Conservation (phyloP, 2,888 invertebrate species). For the Malacosoma neustria region DNA sequence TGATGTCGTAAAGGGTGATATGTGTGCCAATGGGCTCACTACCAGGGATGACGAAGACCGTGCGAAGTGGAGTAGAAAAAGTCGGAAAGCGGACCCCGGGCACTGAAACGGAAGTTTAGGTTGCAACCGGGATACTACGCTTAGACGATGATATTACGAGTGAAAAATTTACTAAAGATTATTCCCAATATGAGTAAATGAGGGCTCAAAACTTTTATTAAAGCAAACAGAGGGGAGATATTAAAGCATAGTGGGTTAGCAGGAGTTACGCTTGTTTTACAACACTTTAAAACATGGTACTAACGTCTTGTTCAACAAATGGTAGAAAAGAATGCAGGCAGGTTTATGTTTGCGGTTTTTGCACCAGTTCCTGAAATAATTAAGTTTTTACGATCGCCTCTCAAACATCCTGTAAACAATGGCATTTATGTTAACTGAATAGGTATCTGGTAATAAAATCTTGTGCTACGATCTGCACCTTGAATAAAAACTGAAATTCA, state of each 20-base stretch:
- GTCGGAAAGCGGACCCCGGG: no score
- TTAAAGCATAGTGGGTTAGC: slow-evolving; percentile 26
- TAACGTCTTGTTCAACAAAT: slow-evolving; percentile 45
- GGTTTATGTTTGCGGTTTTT: slow-evolving; percentile 56
- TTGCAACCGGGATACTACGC: no score
- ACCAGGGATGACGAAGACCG: no score
- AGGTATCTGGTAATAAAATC: slow-evolving; percentile 30
- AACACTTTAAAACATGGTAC: slow-evolving; percentile 68
- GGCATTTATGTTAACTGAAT: slow-evolving; percentile 34
- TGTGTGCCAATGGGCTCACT: no score
- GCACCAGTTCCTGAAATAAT: slow-evolving; percentile 60
- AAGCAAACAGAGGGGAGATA: slow-evolving; percentile 28
- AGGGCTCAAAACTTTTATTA: neutral
- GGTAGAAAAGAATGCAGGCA: slow-evolving; percentile 49
- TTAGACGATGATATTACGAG: no score
- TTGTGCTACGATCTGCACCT: slow-evolving; percentile 20
- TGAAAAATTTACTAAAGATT: no score
- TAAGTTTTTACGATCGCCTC: slow-evolving; percentile 63
- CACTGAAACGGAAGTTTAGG: no score
- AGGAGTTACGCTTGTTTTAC: slow-evolving; percentile 60
- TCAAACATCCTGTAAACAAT: slow-evolving; percentile 46
- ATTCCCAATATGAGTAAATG: no score
- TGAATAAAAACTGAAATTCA: slow-evolving; percentile 25
- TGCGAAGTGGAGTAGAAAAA: no score
- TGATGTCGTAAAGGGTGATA: no score